Base-by-base conservation (phyloP, 2,888 invertebrate species). In the Anoncus sp. region DNA sequence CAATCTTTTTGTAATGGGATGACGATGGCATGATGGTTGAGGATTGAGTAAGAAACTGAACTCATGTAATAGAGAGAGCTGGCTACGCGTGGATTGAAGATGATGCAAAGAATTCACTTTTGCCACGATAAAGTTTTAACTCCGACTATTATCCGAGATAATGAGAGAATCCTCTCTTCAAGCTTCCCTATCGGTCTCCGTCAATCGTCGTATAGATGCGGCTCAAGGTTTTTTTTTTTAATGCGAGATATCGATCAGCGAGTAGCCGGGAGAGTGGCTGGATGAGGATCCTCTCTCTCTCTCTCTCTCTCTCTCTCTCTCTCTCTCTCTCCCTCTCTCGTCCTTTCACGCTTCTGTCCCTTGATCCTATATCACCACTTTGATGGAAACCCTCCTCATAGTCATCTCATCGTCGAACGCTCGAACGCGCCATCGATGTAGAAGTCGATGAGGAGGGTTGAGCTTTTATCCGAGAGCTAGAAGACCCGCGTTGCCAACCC, bases 201-300 rank as follows among this genome's bases (percentile, higher is more conserved):
- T 57, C 66, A 38, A 67, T 59, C 57, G 57, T 53, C 69, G 72
- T 72, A 72, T 63, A 59, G 59, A 67, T 57, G n/a, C n/a, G 57
- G 57, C 62, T 72, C 63, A 6, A 72, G 51, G 53, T 65, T 65
- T 75, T 60, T 49, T 49, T 83, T 83, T 82, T 77, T 77, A 82
- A 83, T 79, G 67, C 80, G 74, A 75, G 82, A 82, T 86, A 85
- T 84, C 77, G 85, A 85, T 84, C 82, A 79, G 72, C 65, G 70
- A 66, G 63, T 80, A 51, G 67, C 45, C 45, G 67, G 27, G 63
- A 43, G 75, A 75, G 75, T 73, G 59, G 73, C 77, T 59, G 63
- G 57, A 75, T 81, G 70, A 82, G 79, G 79, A 78, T 82, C 77
- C 70, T 47, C 60, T 65, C 71, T 31, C 70, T 49, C 51, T 55